A percentile compares a stretch with the other conserved stretches of the same genome.
These are phyloP conservation scores for human (Homo sapiens) DNA, from an alignment of 2,113 vertebrate genomes.

Conservation along the genomic window GRCh38 chr19:39927501-39928000, in stretches of 20 bases:
- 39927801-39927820: constrained; percentile 32
- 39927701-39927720: constrained; percentile 79
- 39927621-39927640: constrained; percentile 83
- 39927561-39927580: constrained; percentile 77
- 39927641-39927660: constrained; percentile 88
- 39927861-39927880: constrained; percentile 81
- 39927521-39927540: constrained; percentile 65
- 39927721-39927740: constrained; percentile 85
- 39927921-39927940: constrained; percentile 86
- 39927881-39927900: constrained; percentile 84
- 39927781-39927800: constrained; percentile 71
- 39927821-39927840: constrained; percentile 64
- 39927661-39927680: constrained; percentile 82
- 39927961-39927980: constrained; percentile 83
- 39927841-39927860: constrained; percentile 80
- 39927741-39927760: constrained; percentile 80
- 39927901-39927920: constrained; percentile 23
- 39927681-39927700: constrained; percentile 85
- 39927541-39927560: constrained; percentile 84
- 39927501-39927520: background rate
- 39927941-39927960: constrained; percentile 82
- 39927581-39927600: constrained; percentile 78
- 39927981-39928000: constrained; percentile 81
- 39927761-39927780: constrained; percentile 82
- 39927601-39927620: constrained; percentile 86